phyloP scores from a whole-genome alignment of 2,888 invertebrate genomes.

The Eumerus sabulonum region DNA sequence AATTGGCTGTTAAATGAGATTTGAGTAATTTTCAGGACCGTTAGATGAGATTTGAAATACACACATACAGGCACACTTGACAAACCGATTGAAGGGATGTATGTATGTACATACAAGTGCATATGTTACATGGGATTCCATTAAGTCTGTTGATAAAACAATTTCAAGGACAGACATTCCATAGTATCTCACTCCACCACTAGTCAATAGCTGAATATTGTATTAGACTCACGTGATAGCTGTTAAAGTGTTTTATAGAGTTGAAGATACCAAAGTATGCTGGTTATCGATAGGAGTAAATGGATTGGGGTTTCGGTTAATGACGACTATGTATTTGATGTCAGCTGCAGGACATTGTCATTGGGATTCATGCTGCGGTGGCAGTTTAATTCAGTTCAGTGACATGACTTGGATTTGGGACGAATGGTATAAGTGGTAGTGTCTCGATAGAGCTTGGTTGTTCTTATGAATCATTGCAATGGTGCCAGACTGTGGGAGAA shows the following conservation, averaged over 20 bases:
- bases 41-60: constrained; percentile 46
- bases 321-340: too few species aligned
- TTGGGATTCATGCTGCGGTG: too few species aligned
- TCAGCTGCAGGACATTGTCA: too few species aligned
- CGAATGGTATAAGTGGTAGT: too few species aligned
- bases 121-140: neutral
- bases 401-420: too few species aligned
- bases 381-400: too few species aligned
- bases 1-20: constrained; percentile 68
- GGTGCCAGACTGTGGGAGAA: too few species aligned
- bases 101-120: neutral
- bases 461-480: too few species aligned
- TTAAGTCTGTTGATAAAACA: constrained; percentile 41
- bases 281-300: too few species aligned
- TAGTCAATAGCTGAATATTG: neutral
- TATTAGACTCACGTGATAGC: constrained; percentile 2
- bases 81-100: constrained; percentile 24
- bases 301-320: too few species aligned
- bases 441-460: too few species aligned
- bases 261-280: neutral
- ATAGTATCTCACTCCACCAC: too few species aligned
- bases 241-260: neutral
- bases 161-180: constrained; percentile 35
- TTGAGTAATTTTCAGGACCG: constrained; percentile 56
- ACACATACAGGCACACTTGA: constrained; percentile 17